Base-by-base conservation (phyloP, 2,888 invertebrate species). In the Cantharis rustica region DNA sequence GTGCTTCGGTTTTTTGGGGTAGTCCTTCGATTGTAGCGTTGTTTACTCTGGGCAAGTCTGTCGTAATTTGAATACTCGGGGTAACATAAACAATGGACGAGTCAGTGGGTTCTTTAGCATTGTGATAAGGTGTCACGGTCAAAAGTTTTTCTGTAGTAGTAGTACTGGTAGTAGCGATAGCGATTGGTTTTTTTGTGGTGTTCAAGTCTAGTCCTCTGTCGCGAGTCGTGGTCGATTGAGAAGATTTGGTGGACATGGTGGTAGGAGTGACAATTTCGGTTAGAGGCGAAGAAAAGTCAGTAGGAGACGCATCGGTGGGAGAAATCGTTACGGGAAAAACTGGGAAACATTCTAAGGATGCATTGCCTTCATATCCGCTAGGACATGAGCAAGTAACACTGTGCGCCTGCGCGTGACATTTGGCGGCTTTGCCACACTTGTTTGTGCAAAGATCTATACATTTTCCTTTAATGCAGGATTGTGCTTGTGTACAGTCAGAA, bases 371-470 rank as follows among this genome's bases (percentile, higher is more conserved):
- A 83, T 88, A 90, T 20, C 90, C 90, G 61, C 86, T 81, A 61
- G 88, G 87, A 83, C 89, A 90, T 80, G 81, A 84, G 83, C 90
- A 90, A 79, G 86, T 84, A 77, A 89, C 89, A 83, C 86, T 88
- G 87, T 91, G 91, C 82, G 89, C 88, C 83, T 87, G 85, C 82
- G 89, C 88, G 82, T 86, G 85, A 86, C 91, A 91, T 77, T 87
- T 85, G 81, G 90, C 89, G 83, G 89, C 87, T 82, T 86, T 87
- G 80, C 89, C 90, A 84, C 88, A 88, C 75, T 85, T 86, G 82
- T 86, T 86, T 83, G 86, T 86, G 88, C 91, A 91, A 83, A 89
- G 89, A 84, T 91, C 89, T 84, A 88, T 86, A 85, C 91, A 91
- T 84, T 86, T 86, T 81, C 89, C 88, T 81, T 88, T 88, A 84